Evolutionary conservation across 2,113 vertebrate genomes (phyloP), one percentile per base, ranked within the genome.

Genomic region (Epinephelus moara): DNA sequence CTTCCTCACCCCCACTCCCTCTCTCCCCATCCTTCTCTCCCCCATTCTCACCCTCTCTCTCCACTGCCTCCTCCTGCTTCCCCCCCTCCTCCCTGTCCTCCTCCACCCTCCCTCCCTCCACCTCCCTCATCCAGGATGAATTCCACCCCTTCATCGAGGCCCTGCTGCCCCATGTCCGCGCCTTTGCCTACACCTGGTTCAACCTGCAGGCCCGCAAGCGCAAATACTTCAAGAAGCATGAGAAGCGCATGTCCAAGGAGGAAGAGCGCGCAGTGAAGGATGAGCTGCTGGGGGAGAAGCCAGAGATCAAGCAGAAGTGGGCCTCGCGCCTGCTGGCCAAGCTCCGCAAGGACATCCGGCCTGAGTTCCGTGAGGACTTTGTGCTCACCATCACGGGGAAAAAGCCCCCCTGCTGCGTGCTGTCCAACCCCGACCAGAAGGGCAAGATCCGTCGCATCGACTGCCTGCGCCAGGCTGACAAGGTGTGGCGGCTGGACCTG

Each of bases 371-470:
- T 50, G 97, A 99, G 97, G 98, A 99, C 97, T 99, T 99, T 97
- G 98, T 99, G 96, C 98, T 99, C 91, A 97, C 96, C 60, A 97
- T 99, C 89, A 99, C 97, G 89, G 98, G 97, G 87, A 99, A 98
- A 94, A 98, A 98, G 96, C 95, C 97, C 80, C 97, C 98, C 74
- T 98, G 97, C 96, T 99, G 98, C 89, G 98, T 99, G 90, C 96
- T 99, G 94, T 99, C 98, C 96, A 99, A 99, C 95, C 98, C 98
- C 47, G 98, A 98, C 96, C 98, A 99, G 97, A 99, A 99, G 96
- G 98, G 98, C 96, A 99, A 99, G 96, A 99, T 99, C 92, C 97
- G 98, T 92, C 97, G 98, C 91, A 99, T 99, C 92, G 98, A 99
- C 95, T 99, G 98, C 95, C 96, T 99, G 88, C 95, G 98, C 92